Conservation (phyloP, 2,113 vertebrate species). For the Chaenocephalus aceratus region DNA sequence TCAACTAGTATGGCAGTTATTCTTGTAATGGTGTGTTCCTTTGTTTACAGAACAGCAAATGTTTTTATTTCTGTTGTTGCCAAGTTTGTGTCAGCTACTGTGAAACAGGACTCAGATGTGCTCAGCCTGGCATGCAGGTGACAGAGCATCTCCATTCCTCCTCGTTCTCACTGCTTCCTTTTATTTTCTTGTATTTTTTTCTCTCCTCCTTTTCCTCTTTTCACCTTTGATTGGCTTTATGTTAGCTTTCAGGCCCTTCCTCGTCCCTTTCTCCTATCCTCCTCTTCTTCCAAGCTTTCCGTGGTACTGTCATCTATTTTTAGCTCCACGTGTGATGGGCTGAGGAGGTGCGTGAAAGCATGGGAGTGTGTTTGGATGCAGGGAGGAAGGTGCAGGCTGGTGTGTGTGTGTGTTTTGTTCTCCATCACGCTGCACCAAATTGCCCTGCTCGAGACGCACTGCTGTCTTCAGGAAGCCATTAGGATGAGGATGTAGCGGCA, state of each 20-base stretch:
- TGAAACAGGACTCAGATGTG: constrained; percentile 14
- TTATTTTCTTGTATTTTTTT: constrained; percentile 11
- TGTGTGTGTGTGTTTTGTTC: constrained; percentile 23
- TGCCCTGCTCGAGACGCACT: constrained; percentile 58
- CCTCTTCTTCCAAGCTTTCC: constrained; percentile 55
- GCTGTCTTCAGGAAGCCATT: constrained; percentile 60
- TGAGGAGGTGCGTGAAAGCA: too few relatives aligned
- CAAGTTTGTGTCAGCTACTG: constrained; percentile 29
- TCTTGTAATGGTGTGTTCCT: neutral
- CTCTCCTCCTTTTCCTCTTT: constrained; percentile 25
- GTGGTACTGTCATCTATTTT: constrained; percentile 75
- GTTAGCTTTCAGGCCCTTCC: constrained; percentile 37
- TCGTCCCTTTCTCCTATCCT: constrained; percentile 36
- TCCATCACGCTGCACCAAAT: constrained; percentile 60
- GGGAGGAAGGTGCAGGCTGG: too few relatives aligned
- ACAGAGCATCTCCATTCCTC: constrained; percentile 11
- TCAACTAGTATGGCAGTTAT: neutral
- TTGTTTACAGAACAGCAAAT: neutral
- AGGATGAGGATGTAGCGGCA: constrained; percentile 25
- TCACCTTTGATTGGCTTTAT: constrained; percentile 22
- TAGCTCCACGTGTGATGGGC: constrained; percentile 76
- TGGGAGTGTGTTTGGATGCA: too few relatives aligned
- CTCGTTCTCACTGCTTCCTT: neutral
- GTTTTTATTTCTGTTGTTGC: neutral
- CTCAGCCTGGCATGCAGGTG: constrained; percentile 19